Evolutionary conservation across 1,140 invertebrate genomes (phyloP), one percentile per base, ranked within the genome.

Genomic region (Pteromalus puparum): DNA sequence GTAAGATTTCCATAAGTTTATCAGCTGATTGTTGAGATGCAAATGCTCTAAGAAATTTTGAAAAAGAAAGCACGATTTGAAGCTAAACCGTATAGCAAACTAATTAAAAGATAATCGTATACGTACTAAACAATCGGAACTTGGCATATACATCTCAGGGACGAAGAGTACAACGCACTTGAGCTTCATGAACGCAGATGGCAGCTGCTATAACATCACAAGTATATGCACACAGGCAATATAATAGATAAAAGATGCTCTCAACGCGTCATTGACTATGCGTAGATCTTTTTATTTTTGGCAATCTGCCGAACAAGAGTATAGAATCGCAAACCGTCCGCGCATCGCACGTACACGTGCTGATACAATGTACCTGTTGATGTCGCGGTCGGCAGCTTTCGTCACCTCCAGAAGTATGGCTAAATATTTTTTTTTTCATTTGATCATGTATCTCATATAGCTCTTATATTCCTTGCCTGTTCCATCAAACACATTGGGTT

Each of bases 251-350:
- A 70, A 15, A n/a, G n/a, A 70, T 30, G 9, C 18, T 70, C 26
- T 70, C 18, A 34, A 77, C 5, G 1, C 10, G 46, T 77, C 75
- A 78, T 78, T 78, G 26, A 78, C 53, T 65, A 61, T 78, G 28
- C 53, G 48, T 78, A 65, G 76, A 78, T 78, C 28, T 18, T 53
- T 61, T 2, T 34, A 6, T 34, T 76, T 61, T 78, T 78, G 53
- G 30, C 48, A 5, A 24, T 34, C 6, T 65, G 48, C 6, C 48
- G 5, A 65, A 34, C 24, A 78, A 10, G 30, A 24, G 30, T 34
- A 34, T 34, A 5, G 15, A 42, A 74, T 74, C 72, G 18, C 34
- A 42, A 21, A 26, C 18, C 53, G 53, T 61, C 21, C 53, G 18
- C 53, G 18, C 6, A 61, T 18, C 18, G 53, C 48, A 18, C 13